Evolutionary conservation across 2,113 vertebrate genomes (phyloP).

Genomic region (Nerophis ophidion): DNA sequence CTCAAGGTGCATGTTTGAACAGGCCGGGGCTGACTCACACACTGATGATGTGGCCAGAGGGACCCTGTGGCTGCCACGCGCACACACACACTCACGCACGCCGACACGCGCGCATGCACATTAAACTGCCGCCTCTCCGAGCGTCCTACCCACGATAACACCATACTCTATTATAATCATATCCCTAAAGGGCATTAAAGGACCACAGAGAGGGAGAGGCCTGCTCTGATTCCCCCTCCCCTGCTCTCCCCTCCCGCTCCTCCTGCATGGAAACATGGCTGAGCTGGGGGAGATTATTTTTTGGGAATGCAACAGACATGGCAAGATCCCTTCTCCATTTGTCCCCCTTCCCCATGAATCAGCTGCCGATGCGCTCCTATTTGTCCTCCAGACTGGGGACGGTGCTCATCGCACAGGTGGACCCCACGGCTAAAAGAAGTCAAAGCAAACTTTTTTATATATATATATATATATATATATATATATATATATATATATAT

Average conservation of each 20-base stretch:
- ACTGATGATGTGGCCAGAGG: constrained; percentile 65
- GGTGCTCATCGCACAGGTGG: constrained; percentile 71
- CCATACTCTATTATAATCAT: constrained; percentile 64
- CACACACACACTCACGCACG: constrained; percentile 33
- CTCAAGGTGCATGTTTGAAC: constrained; percentile 68
- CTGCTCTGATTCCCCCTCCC: constrained; percentile 61
- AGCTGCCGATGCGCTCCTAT: constrained; percentile 65
- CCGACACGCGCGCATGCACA: constrained; percentile 33
- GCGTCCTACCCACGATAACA: constrained; percentile 51
- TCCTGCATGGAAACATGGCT: constrained; percentile 67
- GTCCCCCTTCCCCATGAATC: constrained; percentile 43
- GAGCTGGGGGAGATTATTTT: constrained; percentile 67
- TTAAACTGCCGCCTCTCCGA: constrained; percentile 54
- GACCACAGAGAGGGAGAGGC: constrained; percentile 58
- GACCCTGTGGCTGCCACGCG: constrained; percentile 53
- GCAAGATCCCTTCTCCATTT: constrained; percentile 59
- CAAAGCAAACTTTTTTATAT: constrained; percentile 47
- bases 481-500: no score
- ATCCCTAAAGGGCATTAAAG: constrained; percentile 65
- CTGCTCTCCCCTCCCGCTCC: constrained; percentile 1
- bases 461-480: no score
- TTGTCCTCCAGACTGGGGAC: constrained; percentile 66
- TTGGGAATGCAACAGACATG: constrained; percentile 73
- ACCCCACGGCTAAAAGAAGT: constrained; percentile 59
- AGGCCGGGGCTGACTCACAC: constrained; percentile 68